Conservation (phyloP, 2,888 invertebrate species). For the Diadegma fenestrale region DNA sequence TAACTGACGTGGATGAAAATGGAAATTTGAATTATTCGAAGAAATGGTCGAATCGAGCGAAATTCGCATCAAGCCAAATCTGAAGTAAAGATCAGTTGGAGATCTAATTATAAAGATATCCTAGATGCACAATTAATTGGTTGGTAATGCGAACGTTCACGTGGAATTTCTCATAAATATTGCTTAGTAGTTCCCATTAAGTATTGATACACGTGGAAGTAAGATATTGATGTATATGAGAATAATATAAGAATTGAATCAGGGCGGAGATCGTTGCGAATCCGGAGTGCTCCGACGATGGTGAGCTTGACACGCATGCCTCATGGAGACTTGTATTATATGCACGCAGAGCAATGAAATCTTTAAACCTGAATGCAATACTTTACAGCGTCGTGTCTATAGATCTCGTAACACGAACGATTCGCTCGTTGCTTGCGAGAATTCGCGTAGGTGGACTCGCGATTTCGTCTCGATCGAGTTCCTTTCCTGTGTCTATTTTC, state of each 20-base stretch:
- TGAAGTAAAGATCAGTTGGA: neutral
- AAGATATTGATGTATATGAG: constrained; percentile 23
- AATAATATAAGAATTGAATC: constrained; percentile 68
- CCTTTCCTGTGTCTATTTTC: constrained; percentile 7
- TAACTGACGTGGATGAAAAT: neutral
- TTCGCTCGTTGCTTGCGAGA: constrained; percentile 76
- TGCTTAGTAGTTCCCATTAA: constrained; percentile 36
- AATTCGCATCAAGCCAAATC: constrained; percentile 11
- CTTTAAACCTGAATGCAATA: constrained; percentile 30
- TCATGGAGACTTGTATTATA: constrained; percentile 27
- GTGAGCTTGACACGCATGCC: constrained; percentile 57
- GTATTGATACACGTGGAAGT: constrained; percentile 14
- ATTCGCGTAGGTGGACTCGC: constrained; percentile 78
- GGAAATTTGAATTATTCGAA: too few species aligned
- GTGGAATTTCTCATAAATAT: constrained; percentile 55
- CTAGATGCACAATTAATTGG: constrained; percentile 16
- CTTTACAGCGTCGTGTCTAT: constrained; percentile 6
- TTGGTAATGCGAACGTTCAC: constrained; percentile 48
- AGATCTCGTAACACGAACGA: constrained; percentile 71
- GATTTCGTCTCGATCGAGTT: constrained; percentile 65
- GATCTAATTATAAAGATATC: constrained; percentile 25
- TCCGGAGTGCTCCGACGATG: constrained; percentile 66
- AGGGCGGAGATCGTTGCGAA: constrained; percentile 61
- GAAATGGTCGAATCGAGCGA: neutral
- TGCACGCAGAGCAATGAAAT: neutral